Evolutionary conservation across 2,888 invertebrate genomes (phyloP).

Genomic region (Microplitis deprimator): DNA sequence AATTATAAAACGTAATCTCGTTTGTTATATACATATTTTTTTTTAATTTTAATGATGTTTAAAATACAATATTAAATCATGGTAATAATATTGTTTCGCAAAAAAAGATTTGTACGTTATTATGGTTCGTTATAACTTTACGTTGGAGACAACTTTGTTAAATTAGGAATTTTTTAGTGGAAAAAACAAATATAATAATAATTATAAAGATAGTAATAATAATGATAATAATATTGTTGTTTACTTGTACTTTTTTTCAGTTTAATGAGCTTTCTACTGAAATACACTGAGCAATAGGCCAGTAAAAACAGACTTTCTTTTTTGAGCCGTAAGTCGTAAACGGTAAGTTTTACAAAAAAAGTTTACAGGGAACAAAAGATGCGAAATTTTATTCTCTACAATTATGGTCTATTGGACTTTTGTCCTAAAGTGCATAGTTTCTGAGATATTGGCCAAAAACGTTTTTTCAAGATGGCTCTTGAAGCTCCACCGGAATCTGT

Average conservation of each 20-base stretch:
- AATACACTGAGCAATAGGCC: background rate
- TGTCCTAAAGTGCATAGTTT: too few relatives aligned
- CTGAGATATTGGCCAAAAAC: too few relatives aligned
- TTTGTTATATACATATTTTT: background rate
- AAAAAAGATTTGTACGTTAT: constrained; percentile 26
- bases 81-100: constrained; percentile 12
- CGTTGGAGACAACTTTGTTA: constrained; percentile 4
- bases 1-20: background rate
- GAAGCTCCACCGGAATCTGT: too few relatives aligned
- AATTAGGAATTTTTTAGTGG: background rate
- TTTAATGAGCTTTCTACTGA: background rate
- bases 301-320: too few relatives aligned
- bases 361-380: too few relatives aligned
- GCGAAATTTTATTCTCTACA: too few relatives aligned
- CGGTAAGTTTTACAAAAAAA: too few relatives aligned
- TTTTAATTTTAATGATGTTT: background rate
- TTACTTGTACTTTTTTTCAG: background rate
- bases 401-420: too few relatives aligned
- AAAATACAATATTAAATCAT: background rate
- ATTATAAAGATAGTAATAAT: too few relatives aligned
- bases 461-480: too few relatives aligned
- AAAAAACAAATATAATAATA: too few relatives aligned
- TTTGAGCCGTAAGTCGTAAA: too few relatives aligned
- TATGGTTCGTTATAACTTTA: constrained; percentile 38
- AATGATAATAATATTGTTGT: background rate